Percentiles rank a stretch among this genome's conserved stretches.
Conservation (phyloP, 23 tunicate species). For the Phallusia fumigata region DNA sequence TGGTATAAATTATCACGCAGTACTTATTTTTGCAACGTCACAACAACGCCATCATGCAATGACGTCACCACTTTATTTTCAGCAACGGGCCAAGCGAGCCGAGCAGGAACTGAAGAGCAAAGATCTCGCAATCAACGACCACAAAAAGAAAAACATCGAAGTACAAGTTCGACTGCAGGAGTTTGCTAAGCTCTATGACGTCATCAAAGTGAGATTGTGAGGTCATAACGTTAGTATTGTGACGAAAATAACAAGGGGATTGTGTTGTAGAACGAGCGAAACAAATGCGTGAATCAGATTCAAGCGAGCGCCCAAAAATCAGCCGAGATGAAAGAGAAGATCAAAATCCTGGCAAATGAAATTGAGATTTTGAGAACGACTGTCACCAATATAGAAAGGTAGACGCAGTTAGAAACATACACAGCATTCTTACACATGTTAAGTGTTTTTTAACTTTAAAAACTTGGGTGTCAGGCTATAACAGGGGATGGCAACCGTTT, state of each 20-base stretch:
- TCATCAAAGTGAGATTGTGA: conserved; percentile 66
- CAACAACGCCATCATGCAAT: too few relatives aligned
- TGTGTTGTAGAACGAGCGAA: conserved; percentile 77
- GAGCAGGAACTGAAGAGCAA: conserved; percentile 62
- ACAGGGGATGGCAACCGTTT: too few relatives aligned
- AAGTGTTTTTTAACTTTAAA: too few relatives aligned
- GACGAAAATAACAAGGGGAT: not conserved
- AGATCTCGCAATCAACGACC: conserved; percentile 76
- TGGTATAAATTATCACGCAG: too few relatives aligned
- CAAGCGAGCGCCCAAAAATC: conserved; percentile 96
- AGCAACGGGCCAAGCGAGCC: conserved; percentile 73
- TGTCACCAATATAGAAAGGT: conserved; percentile 82
- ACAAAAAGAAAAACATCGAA: conserved; percentile 68
- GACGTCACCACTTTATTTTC: not conserved
- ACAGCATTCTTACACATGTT: too few relatives aligned
- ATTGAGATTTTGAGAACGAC: conserved; percentile 86
- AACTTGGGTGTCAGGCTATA: too few relatives aligned
- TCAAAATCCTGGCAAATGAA: conserved; percentile 86
- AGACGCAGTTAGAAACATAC: not conserved
- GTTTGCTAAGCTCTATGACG: conserved; percentile 94
- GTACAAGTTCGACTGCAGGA: conserved; percentile 66
- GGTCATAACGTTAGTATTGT: not conserved
- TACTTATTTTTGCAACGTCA: too few relatives aligned
- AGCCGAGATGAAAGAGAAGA: conserved; percentile 92
- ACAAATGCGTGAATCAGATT: conserved; percentile 94